Conservation (phyloP, 2,888 invertebrate genomes). For the Hydroisotoma schaefferi region DNA sequence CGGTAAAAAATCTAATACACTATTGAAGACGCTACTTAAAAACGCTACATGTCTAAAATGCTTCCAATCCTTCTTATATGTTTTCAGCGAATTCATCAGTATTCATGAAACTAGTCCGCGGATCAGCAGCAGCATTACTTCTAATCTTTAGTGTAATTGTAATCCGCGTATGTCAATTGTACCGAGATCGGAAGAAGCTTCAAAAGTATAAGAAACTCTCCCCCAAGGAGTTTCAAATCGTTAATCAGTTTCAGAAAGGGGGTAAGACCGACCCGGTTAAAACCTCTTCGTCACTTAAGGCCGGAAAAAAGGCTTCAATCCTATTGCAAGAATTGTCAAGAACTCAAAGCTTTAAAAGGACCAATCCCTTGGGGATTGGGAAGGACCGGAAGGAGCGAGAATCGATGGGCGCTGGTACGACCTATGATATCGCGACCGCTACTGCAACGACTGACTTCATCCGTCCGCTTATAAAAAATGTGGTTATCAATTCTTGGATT, state of each 20-base stretch:
- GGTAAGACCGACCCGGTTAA: not conserved
- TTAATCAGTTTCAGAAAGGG: constrained; percentile 21
- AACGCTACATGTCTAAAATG: no score
- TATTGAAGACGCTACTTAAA: no score
- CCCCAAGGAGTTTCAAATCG: constrained; percentile 19
- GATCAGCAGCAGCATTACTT: constrained; percentile 1
- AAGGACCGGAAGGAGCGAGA: no score
- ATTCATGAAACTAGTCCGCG: constrained; percentile 22
- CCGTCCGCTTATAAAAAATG: not conserved
- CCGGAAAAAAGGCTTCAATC: no score
- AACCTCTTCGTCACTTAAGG: not conserved
- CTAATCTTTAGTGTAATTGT: constrained; percentile 4
- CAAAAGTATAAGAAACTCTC: constrained; percentile 17
- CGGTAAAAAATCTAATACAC: not conserved
- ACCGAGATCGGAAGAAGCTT: constrained; percentile 7
- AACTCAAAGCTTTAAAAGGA: no score
- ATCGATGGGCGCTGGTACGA: not conserved
- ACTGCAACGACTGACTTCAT: not conserved
- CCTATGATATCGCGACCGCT: not conserved
- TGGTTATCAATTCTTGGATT: constrained; percentile 18
- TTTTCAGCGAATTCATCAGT: constrained; percentile 27
- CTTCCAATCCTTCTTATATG: not conserved
- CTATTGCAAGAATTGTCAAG: no score
- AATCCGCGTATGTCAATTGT: not conserved
- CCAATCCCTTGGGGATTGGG: no score